Evolutionary conservation across 2,113 vertebrate species (phyloP), one percentile per base, ranked within the genome.

Genomic region (Archilochus colubris): DNA sequence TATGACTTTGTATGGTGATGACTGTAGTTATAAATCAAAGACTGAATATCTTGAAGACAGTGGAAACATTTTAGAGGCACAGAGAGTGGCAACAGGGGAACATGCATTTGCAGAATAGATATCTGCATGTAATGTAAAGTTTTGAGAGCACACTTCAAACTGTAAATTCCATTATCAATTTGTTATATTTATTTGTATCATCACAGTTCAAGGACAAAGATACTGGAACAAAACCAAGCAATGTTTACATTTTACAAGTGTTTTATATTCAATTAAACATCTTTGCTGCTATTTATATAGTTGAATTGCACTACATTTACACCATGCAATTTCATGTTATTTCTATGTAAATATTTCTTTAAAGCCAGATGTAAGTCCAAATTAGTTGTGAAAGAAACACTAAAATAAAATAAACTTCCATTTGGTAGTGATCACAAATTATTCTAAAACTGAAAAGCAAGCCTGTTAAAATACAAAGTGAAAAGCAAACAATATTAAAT

Each of bases 331-430:
- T 96, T 97, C 38, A 15, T 83, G 88, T 96, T 97, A 96, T 97
- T 97, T 97, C 97, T 97, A 46, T 88, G 85, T 98, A 98, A 98
- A 98, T 97, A 97, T 98, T 98, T 98, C 94, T 97, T 93, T 95
- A 97, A 95, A 82, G 27, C 51, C 95, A 97, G 97, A 96, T 90
- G 86, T 93, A 97, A 96, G 91, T 97, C 98, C 96, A 97, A 97
- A 97, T 97, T 96, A 96, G 85, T 97, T 97, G 96, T 94, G 92
- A 97, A 98, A 98, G 94, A 97, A 97, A 95, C 96, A 97, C 81
- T 94, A 86, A 96, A 97, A 96, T 97, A 96, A 98, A 98, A 98
- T 97, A 97, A 97, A 97, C 88, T 95, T 94, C 90, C 81, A 97
- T 97, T 97, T 95, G 91, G 82, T 50, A 50, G 82, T 97, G 86